These are phyloP conservation scores for Aphidoletes aphidimyza DNA, from an alignment of 2,888 invertebrate genomes.

Conservation along the genomic window DNA sequence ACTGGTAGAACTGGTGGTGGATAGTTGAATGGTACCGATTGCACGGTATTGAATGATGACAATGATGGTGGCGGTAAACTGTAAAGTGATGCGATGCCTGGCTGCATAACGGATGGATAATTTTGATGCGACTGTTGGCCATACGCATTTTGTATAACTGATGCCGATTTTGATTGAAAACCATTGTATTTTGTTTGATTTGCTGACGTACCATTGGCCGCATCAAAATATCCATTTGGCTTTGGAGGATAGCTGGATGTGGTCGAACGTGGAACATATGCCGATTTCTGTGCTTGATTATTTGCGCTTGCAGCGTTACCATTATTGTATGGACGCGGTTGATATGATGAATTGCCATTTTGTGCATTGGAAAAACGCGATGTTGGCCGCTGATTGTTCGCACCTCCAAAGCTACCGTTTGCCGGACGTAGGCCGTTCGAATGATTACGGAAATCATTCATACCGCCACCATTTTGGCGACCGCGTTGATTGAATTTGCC, in stretches of 20 bases:
- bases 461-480: slow-evolving; percentile 56
- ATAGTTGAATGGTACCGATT: slow-evolving; percentile 14
- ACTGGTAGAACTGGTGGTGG: slow-evolving; percentile 61
- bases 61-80: slow-evolving; percentile 32
- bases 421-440: not conserved
- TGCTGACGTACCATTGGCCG: not conserved
- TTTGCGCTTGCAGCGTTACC: not conserved
- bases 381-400: not conserved
- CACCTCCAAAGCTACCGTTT: not conserved
- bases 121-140: slow-evolving; percentile 5
- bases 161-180: slow-evolving; percentile 4
- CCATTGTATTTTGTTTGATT: slow-evolving; percentile 49
- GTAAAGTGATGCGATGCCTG: not conserved
- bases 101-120: not conserved
- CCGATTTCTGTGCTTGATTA: not conserved
- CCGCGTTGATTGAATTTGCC: slow-evolving; percentile 38
- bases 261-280: not conserved
- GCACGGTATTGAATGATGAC: not conserved
- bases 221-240: slow-evolving; percentile 14
- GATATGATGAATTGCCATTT: slow-evolving; percentile 40
- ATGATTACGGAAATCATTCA: slow-evolving; percentile 46
- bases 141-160: not conserved
- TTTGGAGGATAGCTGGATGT: not conserved
- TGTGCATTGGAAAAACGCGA: slow-evolving; percentile 34
- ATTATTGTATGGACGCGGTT: slow-evolving; percentile 10